Evolutionary conservation across 64 coral and sea anemone genomes (phyloP), one percentile per base, ranked within the genome.

Genomic region (Stichodactyla helianthus): DNA sequence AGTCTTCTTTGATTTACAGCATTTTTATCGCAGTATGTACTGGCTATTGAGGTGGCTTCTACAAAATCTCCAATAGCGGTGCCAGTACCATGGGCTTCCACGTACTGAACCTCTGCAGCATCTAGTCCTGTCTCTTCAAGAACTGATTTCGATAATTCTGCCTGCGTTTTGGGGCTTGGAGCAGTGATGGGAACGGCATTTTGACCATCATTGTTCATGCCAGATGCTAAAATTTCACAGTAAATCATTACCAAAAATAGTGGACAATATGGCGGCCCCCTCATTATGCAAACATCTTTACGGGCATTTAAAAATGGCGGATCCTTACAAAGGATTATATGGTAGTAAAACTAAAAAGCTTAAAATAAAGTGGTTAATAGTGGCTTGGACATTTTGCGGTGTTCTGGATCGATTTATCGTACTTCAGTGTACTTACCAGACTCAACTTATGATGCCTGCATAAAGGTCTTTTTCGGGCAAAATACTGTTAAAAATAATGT

Each of bases 41-140:
- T 81, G 4, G 88, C 82, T n/a, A 97, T 56, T 22, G 95, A 91
- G 26, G 81, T 55, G 17, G 80, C 85, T 88, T 97, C 95, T 23
- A 93, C 91, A 6, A 89, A 85, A 79, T 97, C 95, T 14, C 91
- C 91, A 60, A 93, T 86, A 25, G 89, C 95, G 14, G 95, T 93
- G 18, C 95, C 95, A 51, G 91, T 93, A 51, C 95, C 95, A 82
- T 97, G 95, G 59, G 91, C 88, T 82, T 97, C 95, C 4, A 97
- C 59, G 71, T 97, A 97, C 12, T 97, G 88, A 13, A 97, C 53
- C n/a, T 93, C 91, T 26, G 44, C 20, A 18, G 91, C 86, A 16
- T 84, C 19, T 31, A 97, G n/a, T 2, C 95, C 95, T 15, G 91
- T 79, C 13, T 97, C 88, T 50, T 90, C 88, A 0, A 97, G 57